phyloP scores from a whole-genome alignment of 92 coral and sea anemone species.

The Paragorgia papillata region DNA sequence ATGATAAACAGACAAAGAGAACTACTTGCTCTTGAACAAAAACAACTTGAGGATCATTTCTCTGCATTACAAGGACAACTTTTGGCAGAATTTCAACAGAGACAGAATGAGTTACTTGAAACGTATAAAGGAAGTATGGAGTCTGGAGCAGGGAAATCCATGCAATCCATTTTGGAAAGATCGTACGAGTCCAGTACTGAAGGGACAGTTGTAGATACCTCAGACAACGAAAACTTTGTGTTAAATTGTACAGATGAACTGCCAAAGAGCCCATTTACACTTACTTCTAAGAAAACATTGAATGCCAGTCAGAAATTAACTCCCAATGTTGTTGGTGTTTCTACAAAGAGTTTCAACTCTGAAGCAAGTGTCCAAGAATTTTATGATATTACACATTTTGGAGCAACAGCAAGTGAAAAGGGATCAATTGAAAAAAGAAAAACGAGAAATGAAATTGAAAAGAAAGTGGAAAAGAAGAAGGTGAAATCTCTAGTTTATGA shows the following conservation, averaged over 20 bases:
- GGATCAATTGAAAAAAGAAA: not conserved
- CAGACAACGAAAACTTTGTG: not conserved
- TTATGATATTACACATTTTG: conserved; percentile 25
- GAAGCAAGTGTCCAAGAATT: conserved; percentile 40
- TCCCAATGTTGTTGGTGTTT: not conserved
- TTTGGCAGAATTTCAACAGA: conserved; percentile 26
- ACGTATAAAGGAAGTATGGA: conserved; percentile 29
- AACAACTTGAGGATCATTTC: conserved; percentile 28
- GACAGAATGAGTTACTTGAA: conserved; percentile 9
- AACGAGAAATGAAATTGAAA: not conserved
- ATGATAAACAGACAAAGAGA: conserved; percentile 10
- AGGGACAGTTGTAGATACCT: not conserved
- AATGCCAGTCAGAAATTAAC: not conserved
- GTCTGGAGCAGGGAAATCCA: not conserved
- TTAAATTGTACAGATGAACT: conserved; percentile 6
- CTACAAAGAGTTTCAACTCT: conserved; percentile 25
- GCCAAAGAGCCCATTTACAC: conserved; percentile 27
- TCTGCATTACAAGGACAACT: conserved; percentile 22
- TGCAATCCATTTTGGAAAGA: conserved; percentile 28
- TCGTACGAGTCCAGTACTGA: conserved; percentile 10
- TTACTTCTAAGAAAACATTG: not conserved
- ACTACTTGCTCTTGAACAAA: conserved; percentile 14
- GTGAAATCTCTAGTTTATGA: not conserved
- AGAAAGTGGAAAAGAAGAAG: not conserved
- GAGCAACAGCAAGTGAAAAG: not conserved